Base-by-base conservation (phyloP, 2,113 vertebrate genomes). In the Thryonomys swinderianus region DNA sequence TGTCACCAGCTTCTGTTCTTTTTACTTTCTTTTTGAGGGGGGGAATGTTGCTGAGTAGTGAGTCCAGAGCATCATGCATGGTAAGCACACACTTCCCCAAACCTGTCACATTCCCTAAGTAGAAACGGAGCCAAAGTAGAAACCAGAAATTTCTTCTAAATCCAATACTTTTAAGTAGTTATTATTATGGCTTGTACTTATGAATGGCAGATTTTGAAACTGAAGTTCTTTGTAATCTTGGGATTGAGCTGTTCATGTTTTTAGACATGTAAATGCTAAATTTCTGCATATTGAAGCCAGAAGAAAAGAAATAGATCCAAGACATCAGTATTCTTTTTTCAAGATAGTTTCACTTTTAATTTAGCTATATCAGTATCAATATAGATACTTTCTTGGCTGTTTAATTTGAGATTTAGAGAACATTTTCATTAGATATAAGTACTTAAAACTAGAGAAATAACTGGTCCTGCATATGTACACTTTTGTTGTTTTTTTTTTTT, bases 401-500 rank as follows among this genome's bases (percentile, higher is more conserved):
- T 48, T 51, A 51, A 30, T 48, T 51, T 25, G 5, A 20, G 7
- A 2, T 5, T 21, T 64, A 71, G 57, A 81, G 76, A 94, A 82
- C 59, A 83, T 94, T 95, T 91, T 89, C n/a, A 87, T 94, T 80
- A 92, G 91, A 66, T 69, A 0, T 85, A 34, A 45, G 80, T 95
- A 23, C 94, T 92, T 95, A 93, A 91, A 92, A 86, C 34, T 79
- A 88, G 81, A 74, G 51, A 95, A 69, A 73, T 88, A 40, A 13
- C 85, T 93, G 17, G 17, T 90, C 20, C 18, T 73, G 0, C 14
- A 55, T 74, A n/a, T 66, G 18, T 93, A 9, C 17, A 74, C 34
- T 69, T 17, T n/a, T 42, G 42, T 42, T 73, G 11, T 25, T 69
- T 69, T 45, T 45, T 27, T 45, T 5, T 74, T 42, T 45, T 27